Evolutionary conservation across 2,888 invertebrate species (phyloP).

Genomic region (Ferrisia virgata): DNA sequence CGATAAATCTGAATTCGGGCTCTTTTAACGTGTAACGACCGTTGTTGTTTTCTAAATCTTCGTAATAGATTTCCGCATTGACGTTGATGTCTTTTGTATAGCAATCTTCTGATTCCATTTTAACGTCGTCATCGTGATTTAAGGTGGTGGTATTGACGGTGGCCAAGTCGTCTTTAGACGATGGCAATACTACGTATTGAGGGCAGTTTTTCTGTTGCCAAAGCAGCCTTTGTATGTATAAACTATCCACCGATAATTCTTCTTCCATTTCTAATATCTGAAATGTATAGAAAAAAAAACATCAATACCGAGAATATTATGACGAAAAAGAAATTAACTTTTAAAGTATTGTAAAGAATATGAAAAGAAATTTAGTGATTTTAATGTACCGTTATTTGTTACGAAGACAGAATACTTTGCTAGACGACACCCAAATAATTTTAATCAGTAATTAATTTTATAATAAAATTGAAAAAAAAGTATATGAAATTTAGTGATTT

Average conservation of each 20-base stretch:
- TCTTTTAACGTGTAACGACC: slow-evolving; percentile 25
- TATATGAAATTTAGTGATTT: too few species aligned
- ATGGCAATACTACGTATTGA: slow-evolving; percentile 34
- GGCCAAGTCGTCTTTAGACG: not conserved
- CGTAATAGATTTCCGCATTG: not conserved
- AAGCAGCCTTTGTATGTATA: slow-evolving; percentile 33
- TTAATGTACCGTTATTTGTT: too few species aligned
- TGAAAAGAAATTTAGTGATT: too few species aligned
- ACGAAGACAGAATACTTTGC: too few species aligned
- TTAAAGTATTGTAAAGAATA: too few species aligned
- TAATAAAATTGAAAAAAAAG: too few species aligned
- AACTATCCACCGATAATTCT: slow-evolving; percentile 27
- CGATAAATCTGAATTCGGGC: not conserved
- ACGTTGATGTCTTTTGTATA: not conserved
- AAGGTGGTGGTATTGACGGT: not conserved
- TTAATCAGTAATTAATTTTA: too few species aligned
- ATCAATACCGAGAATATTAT: not conserved
- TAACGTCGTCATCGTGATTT: not conserved
- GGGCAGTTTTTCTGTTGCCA: slow-evolving; percentile 42
- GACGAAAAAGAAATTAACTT: too few species aligned
- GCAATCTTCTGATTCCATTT: slow-evolving; percentile 40
- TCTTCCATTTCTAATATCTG: slow-evolving; percentile 31
- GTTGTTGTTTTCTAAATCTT: slow-evolving; percentile 42
- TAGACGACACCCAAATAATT: too few species aligned
- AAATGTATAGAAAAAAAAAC: not conserved